Evolutionary conservation across 2,888 invertebrate species (phyloP), one percentile per base, ranked within the genome.

Genomic region (Pammene aurita): DNA sequence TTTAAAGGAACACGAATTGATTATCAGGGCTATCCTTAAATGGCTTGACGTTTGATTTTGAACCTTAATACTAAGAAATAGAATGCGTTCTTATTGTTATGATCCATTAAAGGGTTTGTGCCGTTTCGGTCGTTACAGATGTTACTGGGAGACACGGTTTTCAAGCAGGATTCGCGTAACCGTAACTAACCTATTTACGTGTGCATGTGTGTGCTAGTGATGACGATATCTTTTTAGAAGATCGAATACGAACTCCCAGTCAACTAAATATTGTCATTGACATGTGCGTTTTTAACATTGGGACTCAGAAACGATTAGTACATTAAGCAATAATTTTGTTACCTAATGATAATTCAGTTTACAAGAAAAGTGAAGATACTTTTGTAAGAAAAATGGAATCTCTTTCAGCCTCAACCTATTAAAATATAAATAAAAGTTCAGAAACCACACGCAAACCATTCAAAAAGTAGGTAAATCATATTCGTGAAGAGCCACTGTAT

Each of bases 391-490:
- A 26, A 26, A 26, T 26, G 26, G 26, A 1, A 2, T 26, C 26
- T 16, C 16, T 48, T 14, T 16, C 16, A 14, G 11, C 42, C 42
- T 57, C 57, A 42, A 42, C 57, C n/a, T 42, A 41, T 13, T 38
- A 56, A 56, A 41, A 38, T 16, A 57, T 7, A 13, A 9, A 4
- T 7, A 54, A 54, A n/a, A 58, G 34, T 41, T 62, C 18, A 13
- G 38, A 61, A 50, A 41, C 50, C 38, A 61, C 48, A 48, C 55
- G n/a, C 38, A 18, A 44, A 42, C 38, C 9, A 5, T 42, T 18
- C 46, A 46, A 26, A 44, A 64, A 71, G 78, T 77, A 79, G 79
- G 79, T 79, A 85, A 84, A 84, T 85, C 80, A 79, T 85, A 79
- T 80, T 80, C 74, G 77, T 78, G 77, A 81, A 81, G 65, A 11